These are phyloP conservation scores for Metacarcinus magister DNA, from an alignment of 2,888 invertebrate genomes.

Conservation along the genomic window DNA sequence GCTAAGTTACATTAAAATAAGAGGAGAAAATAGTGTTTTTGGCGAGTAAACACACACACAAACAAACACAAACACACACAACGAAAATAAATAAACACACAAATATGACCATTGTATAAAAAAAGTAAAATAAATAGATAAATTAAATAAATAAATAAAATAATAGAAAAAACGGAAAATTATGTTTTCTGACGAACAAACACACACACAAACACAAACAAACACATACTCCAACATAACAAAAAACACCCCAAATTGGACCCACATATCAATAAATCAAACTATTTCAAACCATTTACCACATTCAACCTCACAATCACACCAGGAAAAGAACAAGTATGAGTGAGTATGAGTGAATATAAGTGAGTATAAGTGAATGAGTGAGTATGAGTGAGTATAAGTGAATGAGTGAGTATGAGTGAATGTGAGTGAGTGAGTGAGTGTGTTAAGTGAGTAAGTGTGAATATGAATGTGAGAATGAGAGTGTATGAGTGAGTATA, in stretches of 20 bases:
- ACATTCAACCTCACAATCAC: background rate
- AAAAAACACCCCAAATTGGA: background rate
- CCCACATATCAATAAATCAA: background rate
- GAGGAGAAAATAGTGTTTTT: background rate
- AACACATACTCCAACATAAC: background rate
- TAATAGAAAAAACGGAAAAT: background rate
- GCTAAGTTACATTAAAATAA: background rate
- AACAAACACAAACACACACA: constrained; percentile 30
- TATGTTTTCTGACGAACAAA: background rate
- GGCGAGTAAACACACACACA: background rate
- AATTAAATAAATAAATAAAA: background rate
- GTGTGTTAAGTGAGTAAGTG: constrained; percentile 6
- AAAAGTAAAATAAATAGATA: too few relatives aligned
- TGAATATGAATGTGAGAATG: constrained; percentile 33
- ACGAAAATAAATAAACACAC: too few relatives aligned
- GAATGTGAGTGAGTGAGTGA: background rate
- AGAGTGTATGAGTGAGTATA: background rate
- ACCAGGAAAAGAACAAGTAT: background rate
- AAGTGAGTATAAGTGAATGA: background rate
- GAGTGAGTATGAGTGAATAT: constrained; percentile 28
- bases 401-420: constrained; percentile 47
- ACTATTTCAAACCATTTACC: background rate
- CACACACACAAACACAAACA: background rate
- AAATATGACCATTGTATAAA: too few relatives aligned
- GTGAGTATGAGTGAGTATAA: background rate